Percentiles rank a stretch among this genome's conserved stretches.
Evolutionary conservation across 1,140 invertebrate genomes (phyloP).

Genomic region (Drosophila micromelanica): DNA sequence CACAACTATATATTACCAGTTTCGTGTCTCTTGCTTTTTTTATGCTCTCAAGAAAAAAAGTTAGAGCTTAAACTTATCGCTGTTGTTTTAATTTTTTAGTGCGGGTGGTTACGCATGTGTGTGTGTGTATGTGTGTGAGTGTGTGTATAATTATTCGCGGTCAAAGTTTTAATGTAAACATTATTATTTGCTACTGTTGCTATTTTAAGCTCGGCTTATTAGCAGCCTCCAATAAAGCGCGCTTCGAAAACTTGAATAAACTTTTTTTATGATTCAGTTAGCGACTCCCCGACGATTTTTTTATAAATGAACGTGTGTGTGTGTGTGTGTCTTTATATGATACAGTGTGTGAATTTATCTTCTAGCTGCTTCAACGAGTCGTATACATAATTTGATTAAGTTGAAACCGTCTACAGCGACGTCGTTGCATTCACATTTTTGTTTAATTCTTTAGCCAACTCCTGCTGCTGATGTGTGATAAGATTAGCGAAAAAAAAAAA

Average conservation of each 20-base stretch:
- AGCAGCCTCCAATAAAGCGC: slow-evolving; percentile 58
- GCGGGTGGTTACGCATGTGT: background rate
- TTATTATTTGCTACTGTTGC: slow-evolving; percentile 46
- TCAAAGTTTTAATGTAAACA: slow-evolving; percentile 53
- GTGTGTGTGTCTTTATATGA: slow-evolving; percentile 30
- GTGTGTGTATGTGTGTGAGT: slow-evolving; percentile 8
- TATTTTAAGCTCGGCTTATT: slow-evolving; percentile 66
- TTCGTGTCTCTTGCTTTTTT: too few relatives aligned
- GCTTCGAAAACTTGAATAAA: slow-evolving; percentile 32
- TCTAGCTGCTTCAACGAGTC: slow-evolving; percentile 46
- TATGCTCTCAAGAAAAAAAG: too few relatives aligned
- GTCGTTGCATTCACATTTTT: slow-evolving; percentile 28
- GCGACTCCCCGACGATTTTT: slow-evolving; percentile 48
- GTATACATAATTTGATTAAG: slow-evolving; percentile 66
- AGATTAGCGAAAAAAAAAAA: slow-evolving; percentile 58
- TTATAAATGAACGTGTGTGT: slow-evolving; percentile 22
- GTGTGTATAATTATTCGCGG: slow-evolving; percentile 40
- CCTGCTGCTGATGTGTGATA: slow-evolving; percentile 42
- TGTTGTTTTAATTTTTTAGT: slow-evolving; percentile 7
- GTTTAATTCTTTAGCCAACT: background rate
- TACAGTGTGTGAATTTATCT: slow-evolving; percentile 26
- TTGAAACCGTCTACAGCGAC: slow-evolving; percentile 2
- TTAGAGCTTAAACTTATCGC: too few relatives aligned
- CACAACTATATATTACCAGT: too few relatives aligned
- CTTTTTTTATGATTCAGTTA: slow-evolving; percentile 70